phyloP scores from a whole-genome alignment of 2,888 invertebrate genomes.

The Cartodere bifasciata region DNA sequence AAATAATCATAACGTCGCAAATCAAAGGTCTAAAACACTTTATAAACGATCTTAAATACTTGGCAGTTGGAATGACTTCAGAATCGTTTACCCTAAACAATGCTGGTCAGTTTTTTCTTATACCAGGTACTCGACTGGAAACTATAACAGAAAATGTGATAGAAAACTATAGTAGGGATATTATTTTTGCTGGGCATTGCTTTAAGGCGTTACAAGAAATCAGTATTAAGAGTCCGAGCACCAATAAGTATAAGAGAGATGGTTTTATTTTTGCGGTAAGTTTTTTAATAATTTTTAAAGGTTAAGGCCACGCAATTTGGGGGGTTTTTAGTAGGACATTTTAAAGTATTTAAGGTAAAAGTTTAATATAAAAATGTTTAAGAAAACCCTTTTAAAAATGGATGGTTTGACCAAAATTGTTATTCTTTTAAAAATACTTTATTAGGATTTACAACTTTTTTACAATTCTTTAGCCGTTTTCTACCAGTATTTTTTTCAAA shows the following conservation, averaged over 20 bases:
- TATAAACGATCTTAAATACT: conserved; percentile 27
- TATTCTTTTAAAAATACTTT: no score
- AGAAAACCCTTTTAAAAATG: no score
- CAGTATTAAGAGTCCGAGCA: conserved; percentile 22
- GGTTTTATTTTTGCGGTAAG: conserved; percentile 31
- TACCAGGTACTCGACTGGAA: conserved; percentile 23
- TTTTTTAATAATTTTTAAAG: conserved; percentile 7
- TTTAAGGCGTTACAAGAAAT: conserved; percentile 28
- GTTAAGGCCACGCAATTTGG: no score
- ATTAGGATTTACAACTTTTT: no score
- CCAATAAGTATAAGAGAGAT: conserved; percentile 23
- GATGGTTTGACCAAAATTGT: no score
- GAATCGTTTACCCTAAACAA: conserved; percentile 25
- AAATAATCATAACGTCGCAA: conserved; percentile 16
- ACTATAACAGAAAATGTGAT: conserved; percentile 25
- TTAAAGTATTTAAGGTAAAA: no score
- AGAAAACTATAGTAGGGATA: conserved; percentile 23
- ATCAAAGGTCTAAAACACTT: conserved; percentile 21
- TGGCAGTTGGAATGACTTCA: conserved; percentile 31
- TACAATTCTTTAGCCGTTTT: no score
- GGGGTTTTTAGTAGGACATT: no score
- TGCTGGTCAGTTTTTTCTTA: conserved; percentile 22
- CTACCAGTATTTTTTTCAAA: no score
- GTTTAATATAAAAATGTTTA: no score
- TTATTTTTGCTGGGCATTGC: conserved; percentile 28